Conservation (phyloP, 2,113 vertebrate genomes). For the Dunckerocampus dactyliophorus region DNA sequence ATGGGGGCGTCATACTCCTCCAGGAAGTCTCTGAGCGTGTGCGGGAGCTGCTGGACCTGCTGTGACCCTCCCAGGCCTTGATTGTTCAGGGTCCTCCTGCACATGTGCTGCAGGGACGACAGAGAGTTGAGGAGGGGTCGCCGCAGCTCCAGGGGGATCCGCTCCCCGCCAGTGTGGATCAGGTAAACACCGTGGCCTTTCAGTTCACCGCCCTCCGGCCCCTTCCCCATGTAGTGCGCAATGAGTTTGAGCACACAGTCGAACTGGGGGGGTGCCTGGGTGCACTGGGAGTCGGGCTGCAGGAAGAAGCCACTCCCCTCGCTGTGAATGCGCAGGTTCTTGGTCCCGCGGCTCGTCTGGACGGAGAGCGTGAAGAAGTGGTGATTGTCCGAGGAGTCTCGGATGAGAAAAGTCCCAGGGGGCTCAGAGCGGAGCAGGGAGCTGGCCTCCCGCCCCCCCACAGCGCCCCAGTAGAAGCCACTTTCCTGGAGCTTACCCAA, state of each 20-base stretch:
- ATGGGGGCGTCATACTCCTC: constrained; percentile 93
- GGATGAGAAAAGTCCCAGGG: constrained; percentile 92
- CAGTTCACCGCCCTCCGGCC: constrained; percentile 24
- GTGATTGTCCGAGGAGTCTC: constrained; percentile 94
- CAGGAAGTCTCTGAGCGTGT: constrained; percentile 88
- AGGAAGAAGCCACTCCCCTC: constrained; percentile 87
- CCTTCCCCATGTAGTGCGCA: constrained; percentile 89
- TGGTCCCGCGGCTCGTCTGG: constrained; percentile 89
- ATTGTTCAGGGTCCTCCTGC: constrained; percentile 88
- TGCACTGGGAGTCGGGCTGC: constrained; percentile 86
- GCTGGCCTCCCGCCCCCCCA: constrained; percentile 89
- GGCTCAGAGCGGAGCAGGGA: constrained; percentile 84
- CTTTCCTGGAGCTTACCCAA: constrained; percentile 93
- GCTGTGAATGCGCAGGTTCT: constrained; percentile 95
- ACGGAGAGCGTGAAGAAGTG: constrained; percentile 98
- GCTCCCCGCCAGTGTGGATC: constrained; percentile 88
- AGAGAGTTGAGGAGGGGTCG: constrained; percentile 85
- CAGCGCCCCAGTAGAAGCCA: constrained; percentile 95
- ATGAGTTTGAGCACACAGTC: constrained; percentile 96
- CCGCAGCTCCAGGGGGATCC: constrained; percentile 87
- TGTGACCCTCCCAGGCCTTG: constrained; percentile 77
- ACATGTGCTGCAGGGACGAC: constrained; percentile 92
- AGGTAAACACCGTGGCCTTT: constrained; percentile 79
- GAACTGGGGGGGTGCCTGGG: constrained; percentile 85
- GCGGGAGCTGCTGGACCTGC: constrained; percentile 82